These are phyloP conservation scores for Brachyhypopomus gauderio DNA, from an alignment of 2,113 vertebrate species.

Conservation along the genomic window DNA sequence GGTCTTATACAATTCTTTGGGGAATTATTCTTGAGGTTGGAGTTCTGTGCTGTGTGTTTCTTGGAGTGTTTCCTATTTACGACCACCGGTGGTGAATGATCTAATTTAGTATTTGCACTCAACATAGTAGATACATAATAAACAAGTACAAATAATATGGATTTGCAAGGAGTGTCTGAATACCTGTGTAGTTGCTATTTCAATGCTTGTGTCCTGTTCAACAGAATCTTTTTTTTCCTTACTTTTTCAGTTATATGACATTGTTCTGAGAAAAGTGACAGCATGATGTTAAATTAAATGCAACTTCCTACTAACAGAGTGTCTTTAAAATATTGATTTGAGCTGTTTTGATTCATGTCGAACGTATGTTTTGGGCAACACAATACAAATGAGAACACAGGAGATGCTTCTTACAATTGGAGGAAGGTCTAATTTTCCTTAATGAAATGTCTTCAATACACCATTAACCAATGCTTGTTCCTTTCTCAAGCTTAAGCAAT, in stretches of 20 bases:
- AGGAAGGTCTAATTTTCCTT: not conserved
- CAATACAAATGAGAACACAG: not conserved
- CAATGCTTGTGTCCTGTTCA: not conserved
- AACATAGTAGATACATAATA: not conserved
- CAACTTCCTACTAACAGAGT: not conserved
- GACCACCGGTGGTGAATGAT: constrained; percentile 3
- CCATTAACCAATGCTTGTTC: not conserved
- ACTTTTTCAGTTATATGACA: not conserved
- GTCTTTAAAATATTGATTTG: not conserved
- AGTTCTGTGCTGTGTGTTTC: constrained; percentile 12
- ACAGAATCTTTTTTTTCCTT: not conserved
- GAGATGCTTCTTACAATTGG: not conserved
- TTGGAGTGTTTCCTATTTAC: not conserved
- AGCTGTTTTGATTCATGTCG: not conserved
- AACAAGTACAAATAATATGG: not conserved
- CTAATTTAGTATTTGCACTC: constrained; percentile 25
- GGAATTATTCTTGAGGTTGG: constrained; percentile 9
- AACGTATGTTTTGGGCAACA: not conserved
- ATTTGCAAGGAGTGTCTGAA: not conserved
- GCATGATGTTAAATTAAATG: not conserved
- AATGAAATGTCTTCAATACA: not conserved
- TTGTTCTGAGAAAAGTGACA: not conserved
- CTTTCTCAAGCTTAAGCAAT: constrained; percentile 16
- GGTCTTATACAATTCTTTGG: constrained; percentile 41
- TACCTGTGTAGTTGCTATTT: not conserved